Base-by-base conservation (phyloP, 2,797 vertebrate genomes). In the Cheirogaleus major region DNA sequence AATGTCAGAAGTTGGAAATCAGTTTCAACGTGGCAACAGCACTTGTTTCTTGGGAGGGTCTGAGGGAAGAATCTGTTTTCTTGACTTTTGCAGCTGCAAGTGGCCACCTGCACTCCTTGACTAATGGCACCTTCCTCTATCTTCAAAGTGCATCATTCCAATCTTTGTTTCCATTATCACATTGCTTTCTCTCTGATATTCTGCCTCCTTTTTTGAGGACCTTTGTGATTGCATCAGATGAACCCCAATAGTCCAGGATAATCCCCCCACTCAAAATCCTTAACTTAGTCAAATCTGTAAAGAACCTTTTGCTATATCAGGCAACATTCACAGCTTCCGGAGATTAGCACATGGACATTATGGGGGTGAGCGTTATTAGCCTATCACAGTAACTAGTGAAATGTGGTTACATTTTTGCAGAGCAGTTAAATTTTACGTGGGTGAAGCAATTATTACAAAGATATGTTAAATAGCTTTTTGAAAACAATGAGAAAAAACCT, bases 101-200 rank as follows among this genome's bases (percentile, higher is more conserved):
- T 17, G n/a, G 12, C 10, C 1, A 18, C 20, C 2, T 17, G 0
- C 13, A 43, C 7, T 30, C 13, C 38, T 65, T 41, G 14, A 30
- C 5, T 35, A 32, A 2, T 0, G 15, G 13, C 25, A 5, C 7
- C 13, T 59, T 27, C 22, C 10, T 9, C 20, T 23, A 0, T 48
- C 25, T 59, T 81, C 14, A 73, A 35, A 7, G 1, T 38, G 4
- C 0, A 15, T 69, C 10, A 18, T 30, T 43, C 59, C 5, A 25
- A 22, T 43, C 4, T 69, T 32, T 63, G 3, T 7, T 87, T 57
- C 7, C 59, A 6, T 14, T 10, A 12, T 9, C 35, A 65, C 14
- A 38, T 5, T 45, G 4, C 2, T 4, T 35, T 32, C 8, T 61
- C 41, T 27, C 18, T 11, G 9, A 52, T 38, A 14, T 17, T 23